Base-by-base conservation (phyloP, 2,797 vertebrate genomes). In the Malacoctenus gilli region DNA sequence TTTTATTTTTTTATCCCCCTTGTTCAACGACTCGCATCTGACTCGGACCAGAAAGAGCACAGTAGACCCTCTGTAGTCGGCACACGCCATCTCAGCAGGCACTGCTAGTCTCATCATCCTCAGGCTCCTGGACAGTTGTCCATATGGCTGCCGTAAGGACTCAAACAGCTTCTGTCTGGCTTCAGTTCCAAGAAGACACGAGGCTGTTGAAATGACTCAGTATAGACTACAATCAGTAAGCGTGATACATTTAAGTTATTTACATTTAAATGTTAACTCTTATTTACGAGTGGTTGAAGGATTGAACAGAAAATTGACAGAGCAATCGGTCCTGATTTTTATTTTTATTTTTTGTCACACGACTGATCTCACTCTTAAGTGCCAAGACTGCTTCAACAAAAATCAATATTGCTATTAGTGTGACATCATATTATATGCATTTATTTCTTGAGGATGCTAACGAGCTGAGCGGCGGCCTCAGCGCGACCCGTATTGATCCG, bases 31-130 rank as follows among this genome's bases (percentile, higher is more conserved):
- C 25, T 39, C 35, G 38, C 51, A 54, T 72, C 64, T 75, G 64
- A 80, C 18, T 10, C 2, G 61, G 39, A 23, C 54, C 20, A 64
- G 68, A 39, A 37, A 56, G 53, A 41, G 58, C 49, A 70, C 72
- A 79, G 80, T 70, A 66, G 78, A 72, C 67, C 57, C 34, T 83
- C 76, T 79, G 64, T 74, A 64, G 75, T 76, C 72, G 62, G 55
- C 73, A 75, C 74, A 65, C 75, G 62, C 68, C 77, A 75, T 84
- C 85, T 48, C 72, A 68, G 70, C 64, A 68, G 68, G 51, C 71
- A 80, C 90, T 91, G 89, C 81, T 90, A 85, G 85, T 84, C 85
- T 90, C 89, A 89, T 91, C 83, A 90, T 80, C 75, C 41, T 52
- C 41, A 20, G 57, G 41, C 62, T 80, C 70, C 77, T 76, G 77